Percentiles rank a stretch among this genome's conserved stretches.
These are phyloP conservation scores for Phyllostomus discolor DNA, from an alignment of 2,113 vertebrate genomes.

Conservation along the genomic window DNA sequence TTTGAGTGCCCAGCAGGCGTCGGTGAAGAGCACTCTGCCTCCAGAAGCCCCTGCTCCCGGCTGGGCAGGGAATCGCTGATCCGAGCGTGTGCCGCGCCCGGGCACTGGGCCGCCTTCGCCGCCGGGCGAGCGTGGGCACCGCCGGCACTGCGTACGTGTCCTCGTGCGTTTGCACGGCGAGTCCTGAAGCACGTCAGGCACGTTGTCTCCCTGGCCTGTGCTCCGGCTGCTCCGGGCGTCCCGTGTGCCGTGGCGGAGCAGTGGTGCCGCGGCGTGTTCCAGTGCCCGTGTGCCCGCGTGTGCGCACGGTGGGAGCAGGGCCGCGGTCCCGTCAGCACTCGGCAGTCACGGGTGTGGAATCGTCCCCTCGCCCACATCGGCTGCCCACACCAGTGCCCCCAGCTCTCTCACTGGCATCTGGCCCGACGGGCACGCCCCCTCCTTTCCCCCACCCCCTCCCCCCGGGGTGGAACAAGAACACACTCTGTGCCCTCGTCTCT, in stretches of 20 bases:
- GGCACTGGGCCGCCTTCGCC: accelerated
- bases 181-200: not conserved
- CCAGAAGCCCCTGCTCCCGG: not conserved
- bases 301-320: not conserved
- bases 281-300: accelerated
- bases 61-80: not conserved
- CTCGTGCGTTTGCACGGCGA: not conserved
- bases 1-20: not conserved
- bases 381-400: accelerated
- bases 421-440: accelerated
- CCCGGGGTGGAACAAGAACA: not conserved
- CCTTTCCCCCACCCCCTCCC: too few relatives aligned
- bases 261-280: accelerated
- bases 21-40: not conserved
- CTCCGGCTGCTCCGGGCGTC: not conserved
- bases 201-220: not conserved
- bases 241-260: not conserved
- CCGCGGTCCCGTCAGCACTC: not conserved
- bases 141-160: not conserved
- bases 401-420: not conserved
- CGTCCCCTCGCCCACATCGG: accelerated
- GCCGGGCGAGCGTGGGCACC: accelerated
- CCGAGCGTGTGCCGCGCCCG: accelerated
- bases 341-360: accelerated
- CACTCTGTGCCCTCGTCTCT: accelerated